phyloP scores from a whole-genome alignment of 2,113 vertebrate genomes.

The Eira barbara region DNA sequence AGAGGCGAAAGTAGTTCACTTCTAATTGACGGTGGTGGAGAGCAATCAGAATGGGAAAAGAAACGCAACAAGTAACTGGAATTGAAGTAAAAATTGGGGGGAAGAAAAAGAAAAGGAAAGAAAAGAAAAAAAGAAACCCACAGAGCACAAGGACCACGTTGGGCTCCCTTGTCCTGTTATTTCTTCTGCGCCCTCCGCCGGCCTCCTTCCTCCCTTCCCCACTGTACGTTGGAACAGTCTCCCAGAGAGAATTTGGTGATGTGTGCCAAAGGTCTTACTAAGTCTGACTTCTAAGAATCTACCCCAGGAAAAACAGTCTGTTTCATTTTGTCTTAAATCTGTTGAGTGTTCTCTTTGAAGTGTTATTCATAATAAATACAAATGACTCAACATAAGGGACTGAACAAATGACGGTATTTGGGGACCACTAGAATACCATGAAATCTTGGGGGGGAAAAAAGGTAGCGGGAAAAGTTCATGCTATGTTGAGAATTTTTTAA shows the following conservation, averaged over 20 bases:
- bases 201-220: not conserved
- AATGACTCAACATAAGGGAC: not conserved
- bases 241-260: too few species aligned
- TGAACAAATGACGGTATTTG: not conserved
- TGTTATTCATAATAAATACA: not conserved
- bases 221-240: not conserved
- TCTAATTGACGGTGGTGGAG: not conserved
- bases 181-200: accelerated
- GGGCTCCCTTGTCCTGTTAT: not conserved
- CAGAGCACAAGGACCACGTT: not conserved
- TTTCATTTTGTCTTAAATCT: not conserved
- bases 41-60: accelerated
- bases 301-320: not conserved
- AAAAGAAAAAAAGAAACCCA: not conserved
- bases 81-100: not conserved
- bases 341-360: not conserved
- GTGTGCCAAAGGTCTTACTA: not conserved
- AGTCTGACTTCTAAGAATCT: not conserved
- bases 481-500: not conserved
- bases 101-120: not conserved
- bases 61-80: not conserved
- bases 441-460: not conserved
- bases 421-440: not conserved
- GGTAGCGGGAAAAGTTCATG: not conserved
- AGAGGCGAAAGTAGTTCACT: not conserved